Conservation (phyloP, 2,797 vertebrate genomes). For the Silurus lanzhouensis region DNA sequence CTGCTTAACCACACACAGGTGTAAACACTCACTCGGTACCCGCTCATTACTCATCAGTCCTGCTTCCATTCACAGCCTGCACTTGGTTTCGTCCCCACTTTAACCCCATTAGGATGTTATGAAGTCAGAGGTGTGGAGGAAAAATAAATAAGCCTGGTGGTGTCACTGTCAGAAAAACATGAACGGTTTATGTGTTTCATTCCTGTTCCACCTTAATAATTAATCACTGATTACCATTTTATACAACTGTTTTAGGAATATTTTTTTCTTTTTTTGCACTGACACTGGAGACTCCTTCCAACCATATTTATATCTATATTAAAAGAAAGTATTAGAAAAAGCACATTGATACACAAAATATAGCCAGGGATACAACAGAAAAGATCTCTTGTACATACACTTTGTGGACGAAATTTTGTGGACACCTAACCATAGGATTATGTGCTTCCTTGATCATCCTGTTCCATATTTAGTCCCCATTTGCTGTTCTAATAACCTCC, state of each 20-base stretch:
- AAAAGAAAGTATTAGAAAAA: not conserved
- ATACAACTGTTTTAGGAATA: not conserved
- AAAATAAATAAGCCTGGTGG: not conserved
- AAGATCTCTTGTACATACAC: too few species aligned
- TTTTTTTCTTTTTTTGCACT: too few species aligned
- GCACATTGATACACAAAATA: not conserved
- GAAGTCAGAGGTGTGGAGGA: not conserved
- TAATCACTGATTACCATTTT: not conserved
- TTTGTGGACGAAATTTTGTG: too few species aligned
- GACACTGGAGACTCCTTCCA: slow-evolving; percentile 4
- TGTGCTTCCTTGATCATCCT: too few species aligned
- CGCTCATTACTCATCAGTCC: not conserved
- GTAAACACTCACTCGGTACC: slow-evolving; percentile 16
- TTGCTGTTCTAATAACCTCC: too few species aligned
- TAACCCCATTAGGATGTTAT: not conserved
- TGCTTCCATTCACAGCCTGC: not conserved
- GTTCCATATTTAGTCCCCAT: too few species aligned
- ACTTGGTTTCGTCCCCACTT: not conserved
- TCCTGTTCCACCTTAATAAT: not conserved
- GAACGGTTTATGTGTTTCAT: not conserved
- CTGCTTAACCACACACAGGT: slow-evolving; percentile 8
- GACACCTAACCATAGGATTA: too few species aligned
- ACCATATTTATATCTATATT: not conserved
- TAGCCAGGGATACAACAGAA: not conserved
- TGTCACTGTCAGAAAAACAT: not conserved